Evolutionary conservation across 2,113 vertebrate species (phyloP), one percentile per base, ranked within the genome.

Genomic region (Paramormyrops kingsleyae): DNA sequence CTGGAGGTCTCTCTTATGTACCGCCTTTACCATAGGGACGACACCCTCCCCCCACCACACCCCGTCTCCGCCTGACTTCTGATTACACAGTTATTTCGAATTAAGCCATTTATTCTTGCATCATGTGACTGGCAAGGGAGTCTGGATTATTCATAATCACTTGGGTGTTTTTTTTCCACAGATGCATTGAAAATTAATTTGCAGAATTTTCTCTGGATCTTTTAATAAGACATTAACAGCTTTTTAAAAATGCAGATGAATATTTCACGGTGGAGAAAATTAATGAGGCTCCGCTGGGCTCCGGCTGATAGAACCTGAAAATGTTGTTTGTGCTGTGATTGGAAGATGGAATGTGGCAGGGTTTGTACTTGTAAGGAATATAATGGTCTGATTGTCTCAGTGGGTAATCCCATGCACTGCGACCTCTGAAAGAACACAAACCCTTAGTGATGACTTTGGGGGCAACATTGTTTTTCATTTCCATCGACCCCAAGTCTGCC

Each of bases 181-280:
- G 91, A 91, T 89, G 90, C 87, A 85, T 91, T 89, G 88, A 87
- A 89, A 90, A 88, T 91, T 90, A 49, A 93, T 94, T 87, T 83
- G 89, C 89, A 31, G 77, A 88, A 50, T 91, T 93, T 91, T 87
- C 91, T 52, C 77, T 88, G 89, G 83, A 91, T 92, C 90, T 80
- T 80, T 91, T 93, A 91, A 90, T 91, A 93, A 92, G 91, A 90
- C 90, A 93, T 94, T 92, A 92, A 91, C 66, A 89, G 89, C 87
- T 92, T 94, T 84, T 94, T 92, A 50, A 92, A 94, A 91, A 92
- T 92, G 85, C 88, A 91, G 89, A 94, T 92, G 50, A 92, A 92
- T 90, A 92, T 91, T 94, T 93, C 52, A 93, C 91, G 59, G 62
- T 24, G 62, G 77, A 88, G 77, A 77, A 91, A 83, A 52, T 50